Base-by-base conservation (phyloP, 2,113 vertebrate genomes). In the Sphaerodactylus townsendi region DNA sequence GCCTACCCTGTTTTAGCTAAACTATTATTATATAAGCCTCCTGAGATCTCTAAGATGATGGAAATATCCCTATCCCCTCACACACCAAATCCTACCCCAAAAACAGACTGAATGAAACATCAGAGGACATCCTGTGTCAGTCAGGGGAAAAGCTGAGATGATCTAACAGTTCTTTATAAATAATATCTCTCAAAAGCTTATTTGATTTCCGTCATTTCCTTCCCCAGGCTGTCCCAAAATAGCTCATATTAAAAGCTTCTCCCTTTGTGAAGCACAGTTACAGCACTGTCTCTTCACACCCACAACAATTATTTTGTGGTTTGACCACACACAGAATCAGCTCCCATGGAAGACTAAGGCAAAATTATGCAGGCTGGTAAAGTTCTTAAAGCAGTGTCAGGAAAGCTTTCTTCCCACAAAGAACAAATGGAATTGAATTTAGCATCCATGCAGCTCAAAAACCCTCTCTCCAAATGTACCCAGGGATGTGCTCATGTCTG, bases 181-280 rank as follows among this genome's bases (percentile, higher is more conserved):
- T 3, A 15, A 84, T 79, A 73, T 77, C 75, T 39, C 73, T 77
- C 77, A 30, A n/a, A 76, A 90, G 75, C 56, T 77, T 65, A 77
- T 76, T 64, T 87, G 37, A 62, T 86, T 72, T 66, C 6, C 30
- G 0, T 1, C 66, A 81, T 82, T 10, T 46, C 19, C 25, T 56
- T 79, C 85, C 59, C 78, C 65, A 69, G 48, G 76, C 33, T 50
- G 69, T 85, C 59, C 88, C 35, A 85, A 85, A 85, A 85, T 85
- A 85, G 68, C 41, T 85, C 25, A 53, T 65, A 64, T 85, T 79
- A 79, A 85, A 85, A 85, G 68, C 76, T 79, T 48, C 56, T n/a
- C 17, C 68, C 56, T 79, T 64, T 85, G 39, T 79, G 76, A 30
- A 79, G 39, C 53, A 48, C n/a, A 46, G 68, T 79, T 48, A 72